phyloP scores from a whole-genome alignment of 2,888 invertebrate genomes.

The Halictus quadricinctus region DNA sequence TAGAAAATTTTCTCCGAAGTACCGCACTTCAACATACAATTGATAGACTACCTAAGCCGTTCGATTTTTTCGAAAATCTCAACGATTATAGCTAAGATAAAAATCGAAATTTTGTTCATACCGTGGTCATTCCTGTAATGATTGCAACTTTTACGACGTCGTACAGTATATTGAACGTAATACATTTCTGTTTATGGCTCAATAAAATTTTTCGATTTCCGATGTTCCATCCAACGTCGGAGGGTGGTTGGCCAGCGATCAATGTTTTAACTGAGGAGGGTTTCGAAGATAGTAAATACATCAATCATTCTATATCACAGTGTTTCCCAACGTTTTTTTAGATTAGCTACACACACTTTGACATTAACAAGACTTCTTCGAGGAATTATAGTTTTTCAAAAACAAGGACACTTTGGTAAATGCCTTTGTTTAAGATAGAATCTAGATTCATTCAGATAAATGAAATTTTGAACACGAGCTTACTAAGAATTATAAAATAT shows the following conservation, averaged over 20 bases:
- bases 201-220: slow-evolving; percentile 11
- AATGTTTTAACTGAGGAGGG: not conserved
- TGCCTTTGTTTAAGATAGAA: not conserved
- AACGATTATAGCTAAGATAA: not conserved
- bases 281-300: not conserved
- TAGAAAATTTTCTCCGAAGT: not conserved
- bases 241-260: not conserved
- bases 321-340: not conserved
- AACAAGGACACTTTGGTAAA: not conserved
- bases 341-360: not conserved
- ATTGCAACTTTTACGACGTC: not conserved
- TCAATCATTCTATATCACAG: not conserved
- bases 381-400: not conserved
- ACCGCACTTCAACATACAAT: not conserved
- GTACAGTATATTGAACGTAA: not conserved
- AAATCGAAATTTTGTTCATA: not conserved
- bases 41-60: not conserved
- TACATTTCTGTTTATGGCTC: not conserved
- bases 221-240: not conserved
- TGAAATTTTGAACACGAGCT: not conserved
- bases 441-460: not conserved
- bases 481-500: not conserved
- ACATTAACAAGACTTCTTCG: not conserved
- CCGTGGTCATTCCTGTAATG: not conserved
- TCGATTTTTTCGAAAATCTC: not conserved